Conservation (phyloP, 2,888 invertebrate species). For the Andrena bicolor region DNA sequence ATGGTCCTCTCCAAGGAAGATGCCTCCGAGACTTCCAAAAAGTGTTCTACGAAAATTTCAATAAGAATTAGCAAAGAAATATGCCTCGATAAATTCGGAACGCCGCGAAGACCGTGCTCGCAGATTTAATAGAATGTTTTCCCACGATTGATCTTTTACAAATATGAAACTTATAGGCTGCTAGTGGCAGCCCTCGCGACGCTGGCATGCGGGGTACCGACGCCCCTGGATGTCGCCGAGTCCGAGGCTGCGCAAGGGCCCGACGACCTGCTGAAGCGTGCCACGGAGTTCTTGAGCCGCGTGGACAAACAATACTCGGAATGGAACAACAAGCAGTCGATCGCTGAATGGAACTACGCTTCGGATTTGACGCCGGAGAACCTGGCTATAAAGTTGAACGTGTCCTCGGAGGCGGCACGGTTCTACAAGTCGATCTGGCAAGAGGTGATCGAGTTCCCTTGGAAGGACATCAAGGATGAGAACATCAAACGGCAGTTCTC, state of each 20-base stretch:
- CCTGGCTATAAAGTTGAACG: conserved; percentile 86
- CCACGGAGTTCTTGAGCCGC: conserved; percentile 88
- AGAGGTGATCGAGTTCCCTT: conserved; percentile 89
- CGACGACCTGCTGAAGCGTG: conserved; percentile 84
- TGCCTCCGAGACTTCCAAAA: too few species aligned
- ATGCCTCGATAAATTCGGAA: too few species aligned
- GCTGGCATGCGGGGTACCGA: conserved; percentile 36
- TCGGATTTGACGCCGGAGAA: conserved; percentile 92
- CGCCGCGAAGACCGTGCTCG: too few species aligned
- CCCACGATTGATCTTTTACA: not conserved
- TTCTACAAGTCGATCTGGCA: conserved; percentile 89
- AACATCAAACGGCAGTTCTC: conserved; percentile 91
- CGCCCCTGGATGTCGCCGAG: conserved; percentile 3
- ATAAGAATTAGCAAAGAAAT: too few species aligned
- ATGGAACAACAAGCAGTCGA: conserved; percentile 87
- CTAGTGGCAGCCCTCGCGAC: conserved; percentile 43
- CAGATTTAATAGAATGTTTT: too few species aligned
- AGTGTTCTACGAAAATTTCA: too few species aligned
- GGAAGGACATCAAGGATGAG: conserved; percentile 90
- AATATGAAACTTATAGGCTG: conserved; percentile 34
- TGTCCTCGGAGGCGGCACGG: conserved; percentile 85
- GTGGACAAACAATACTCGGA: conserved; percentile 88
- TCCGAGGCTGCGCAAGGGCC: not conserved
- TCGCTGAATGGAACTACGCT: conserved; percentile 91
- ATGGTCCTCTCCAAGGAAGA: too few species aligned